These are phyloP conservation scores for Salmo trutta DNA, from an alignment of 2,797 vertebrate species.

Conservation along the genomic window DNA sequence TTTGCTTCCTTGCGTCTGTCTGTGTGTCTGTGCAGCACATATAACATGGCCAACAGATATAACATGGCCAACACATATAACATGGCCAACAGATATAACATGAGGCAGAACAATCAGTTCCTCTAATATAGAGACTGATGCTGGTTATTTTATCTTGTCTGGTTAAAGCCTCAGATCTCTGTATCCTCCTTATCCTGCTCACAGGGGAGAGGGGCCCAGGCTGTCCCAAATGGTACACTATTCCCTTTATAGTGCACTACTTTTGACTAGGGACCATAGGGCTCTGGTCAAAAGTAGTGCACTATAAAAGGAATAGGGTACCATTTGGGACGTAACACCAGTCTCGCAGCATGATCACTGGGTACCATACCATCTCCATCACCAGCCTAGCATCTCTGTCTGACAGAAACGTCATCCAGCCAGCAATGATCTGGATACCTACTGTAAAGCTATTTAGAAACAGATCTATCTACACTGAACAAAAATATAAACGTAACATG, in stretches of 20 bases:
- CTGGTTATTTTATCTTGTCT: conserved; percentile 53
- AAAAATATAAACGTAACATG: too few species aligned
- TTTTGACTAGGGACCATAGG: background rate
- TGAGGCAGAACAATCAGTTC: conserved; percentile 59
- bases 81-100: conserved; percentile 22
- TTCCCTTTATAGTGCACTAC: background rate
- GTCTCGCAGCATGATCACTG: conserved; percentile 28
- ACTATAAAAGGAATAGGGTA: background rate
- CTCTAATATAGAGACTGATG: conserved; percentile 65
- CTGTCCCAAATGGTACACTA: background rate
- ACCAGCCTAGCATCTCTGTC: background rate
- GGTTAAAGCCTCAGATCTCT: conserved; percentile 52
- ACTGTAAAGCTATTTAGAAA: background rate
- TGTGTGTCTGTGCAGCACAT: background rate
- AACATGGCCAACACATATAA: too few species aligned
- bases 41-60: too few species aligned
- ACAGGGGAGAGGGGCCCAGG: conserved; percentile 17
- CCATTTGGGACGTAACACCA: background rate
- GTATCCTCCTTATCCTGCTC: conserved; percentile 17
- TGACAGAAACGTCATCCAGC: background rate
- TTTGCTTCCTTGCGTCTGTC: background rate
- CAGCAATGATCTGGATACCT: background rate
- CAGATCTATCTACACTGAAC: conserved; percentile 9
- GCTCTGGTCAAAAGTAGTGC: background rate
- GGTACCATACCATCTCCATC: background rate